Base-by-base conservation (phyloP, 1,140 invertebrate genomes). In the Tetramorium parvispinum region DNA sequence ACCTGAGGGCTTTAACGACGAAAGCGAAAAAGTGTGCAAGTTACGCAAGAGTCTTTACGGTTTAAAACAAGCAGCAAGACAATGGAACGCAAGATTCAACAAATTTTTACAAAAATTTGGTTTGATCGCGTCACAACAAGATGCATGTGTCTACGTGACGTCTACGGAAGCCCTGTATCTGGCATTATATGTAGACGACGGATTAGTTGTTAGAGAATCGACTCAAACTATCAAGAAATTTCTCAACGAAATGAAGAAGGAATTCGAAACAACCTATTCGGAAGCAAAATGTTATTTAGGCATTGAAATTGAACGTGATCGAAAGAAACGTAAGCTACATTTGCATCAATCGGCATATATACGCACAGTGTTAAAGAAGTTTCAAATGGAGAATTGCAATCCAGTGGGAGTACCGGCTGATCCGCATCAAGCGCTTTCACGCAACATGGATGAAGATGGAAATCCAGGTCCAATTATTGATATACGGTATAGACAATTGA, bases 191-290 rank as follows among this genome's bases (percentile, higher is more conserved):
- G 43, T 46, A 46, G 43, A 46, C 43, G 43, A 46, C 43, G 43
- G 43, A 0, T 27, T 71, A 32, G 68, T 71, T 21, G 7, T 71
- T 71, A 46, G 68, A 46, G 24, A 71, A 53, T 71, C n/a, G 5
- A 21, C 27, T 16, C 21, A 71, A 71, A 71, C 7, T 2, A 71
- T 71, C n/a, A 71, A 71, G 6, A 71, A 71, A 51, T 24, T 71
- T 13, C 68, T 71, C 1, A 18, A 46, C 24, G 27, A 3, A 73
- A 73, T 73, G 24, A 55, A 37, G 10, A 24, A 55, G 13, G 3
- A 73, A 73, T 73, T 73, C n/a, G 70, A 73, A 73, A 73, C 46
- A 32, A 71, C 68, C 1, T 71, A 71, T 11, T 51, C 68, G 6
- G 46, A 71, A 71, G 21, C 21, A 71, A 51, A 71, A 24, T 71